Evolutionary conservation across 1,140 invertebrate genomes (phyloP).

Genomic region (Heterodera schachtii): DNA sequence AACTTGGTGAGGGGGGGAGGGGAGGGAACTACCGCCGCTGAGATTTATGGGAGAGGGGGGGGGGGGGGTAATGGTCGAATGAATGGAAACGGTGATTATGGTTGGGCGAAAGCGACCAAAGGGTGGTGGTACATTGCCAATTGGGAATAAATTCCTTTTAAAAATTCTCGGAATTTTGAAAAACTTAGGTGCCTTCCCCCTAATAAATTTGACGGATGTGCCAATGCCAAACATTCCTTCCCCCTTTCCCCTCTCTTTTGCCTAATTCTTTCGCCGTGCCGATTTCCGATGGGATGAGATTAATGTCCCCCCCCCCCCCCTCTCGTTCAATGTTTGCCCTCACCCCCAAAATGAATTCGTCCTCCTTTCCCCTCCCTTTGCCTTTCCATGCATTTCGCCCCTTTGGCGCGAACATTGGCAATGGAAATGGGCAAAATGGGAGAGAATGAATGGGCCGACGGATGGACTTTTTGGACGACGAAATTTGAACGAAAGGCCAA

Average conservation of each 20-base stretch:
- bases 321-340: background rate
- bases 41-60: background rate
- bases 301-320: background rate
- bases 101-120: too few species aligned
- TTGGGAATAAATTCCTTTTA: background rate
- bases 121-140: background rate
- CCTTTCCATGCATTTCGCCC: background rate
- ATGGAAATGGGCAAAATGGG: background rate
- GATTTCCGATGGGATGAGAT: slow-evolving; percentile 8
- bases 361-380: background rate
- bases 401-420: background rate
- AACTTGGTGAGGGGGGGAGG: background rate
- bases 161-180: background rate
- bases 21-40: background rate
- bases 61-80: background rate
- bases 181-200: background rate
- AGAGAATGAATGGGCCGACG: too few species aligned
- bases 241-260: background rate
- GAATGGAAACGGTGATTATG: background rate
- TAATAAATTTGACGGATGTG: background rate
- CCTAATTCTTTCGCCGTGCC: background rate
- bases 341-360: background rate
- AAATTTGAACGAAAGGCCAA: background rate
- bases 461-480: background rate
- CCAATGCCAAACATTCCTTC: background rate